phyloP scores from a whole-genome alignment of 1,140 invertebrate species.

The Drosophila pachea region DNA sequence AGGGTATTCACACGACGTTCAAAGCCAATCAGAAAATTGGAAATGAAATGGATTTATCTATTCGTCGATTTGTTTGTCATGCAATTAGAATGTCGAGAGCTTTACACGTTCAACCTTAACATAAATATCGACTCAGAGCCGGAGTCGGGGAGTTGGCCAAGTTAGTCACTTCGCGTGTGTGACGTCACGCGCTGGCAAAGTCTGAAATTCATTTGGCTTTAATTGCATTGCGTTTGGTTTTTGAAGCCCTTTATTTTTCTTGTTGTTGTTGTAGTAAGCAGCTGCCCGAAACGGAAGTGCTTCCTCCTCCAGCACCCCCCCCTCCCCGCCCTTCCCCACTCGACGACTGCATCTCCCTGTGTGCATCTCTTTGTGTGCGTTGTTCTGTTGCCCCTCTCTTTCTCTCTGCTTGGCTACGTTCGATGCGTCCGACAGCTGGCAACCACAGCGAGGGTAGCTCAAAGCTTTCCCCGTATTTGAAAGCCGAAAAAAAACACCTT shows the following conservation, averaged over 20 bases:
- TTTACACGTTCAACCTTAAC: conserved; percentile 69
- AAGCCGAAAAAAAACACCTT: too few relatives aligned
- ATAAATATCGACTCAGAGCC: conserved; percentile 48
- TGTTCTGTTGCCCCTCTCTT: background rate
- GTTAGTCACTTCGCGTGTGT: conserved; percentile 32
- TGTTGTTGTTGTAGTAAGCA: conserved; percentile 19
- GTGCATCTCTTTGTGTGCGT: background rate
- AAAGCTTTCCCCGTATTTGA: background rate
- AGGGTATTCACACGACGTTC: background rate
- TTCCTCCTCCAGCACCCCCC: conserved; percentile 14
- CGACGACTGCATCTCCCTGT: background rate
- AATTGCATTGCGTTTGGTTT: conserved; percentile 12
- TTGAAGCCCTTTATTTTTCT: conserved; percentile 5
- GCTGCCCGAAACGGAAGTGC: conserved; percentile 42
- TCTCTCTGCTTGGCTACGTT: conserved; percentile 29
- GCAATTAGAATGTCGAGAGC: conserved; percentile 54
- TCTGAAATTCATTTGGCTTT: conserved; percentile 29
- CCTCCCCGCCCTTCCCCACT: background rate
- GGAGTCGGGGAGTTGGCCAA: conserved; percentile 26
- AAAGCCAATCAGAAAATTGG: too few relatives aligned
- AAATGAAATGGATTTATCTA: background rate
- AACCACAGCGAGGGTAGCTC: conserved; percentile 27
- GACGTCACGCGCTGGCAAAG: conserved; percentile 31
- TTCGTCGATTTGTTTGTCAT: conserved; percentile 36
- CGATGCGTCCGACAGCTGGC: conserved; percentile 28